A percentile compares a stretch with the other conserved stretches of the same genome.
Conservation (phyloP, 2,797 vertebrate genomes). For the Streptopelia turtur region DNA sequence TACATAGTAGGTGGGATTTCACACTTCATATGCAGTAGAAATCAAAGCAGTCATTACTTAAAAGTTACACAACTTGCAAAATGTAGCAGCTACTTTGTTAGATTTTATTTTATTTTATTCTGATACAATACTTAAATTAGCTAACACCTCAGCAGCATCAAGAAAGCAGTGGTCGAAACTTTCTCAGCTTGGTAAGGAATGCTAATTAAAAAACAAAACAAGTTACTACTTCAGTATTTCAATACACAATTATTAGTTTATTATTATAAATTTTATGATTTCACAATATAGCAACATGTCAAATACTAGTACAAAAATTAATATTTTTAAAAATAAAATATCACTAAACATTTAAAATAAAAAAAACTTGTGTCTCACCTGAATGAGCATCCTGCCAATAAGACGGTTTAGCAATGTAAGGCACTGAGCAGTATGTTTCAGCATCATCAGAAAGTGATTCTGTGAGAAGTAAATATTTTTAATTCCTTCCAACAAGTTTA, state of each 20-base stretch:
- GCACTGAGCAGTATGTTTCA: conserved; percentile 71
- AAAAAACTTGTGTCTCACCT: conserved; percentile 80
- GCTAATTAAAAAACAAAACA: conserved; percentile 79
- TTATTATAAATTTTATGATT: not conserved
- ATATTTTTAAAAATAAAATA: not conserved
- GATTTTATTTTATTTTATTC: conserved; percentile 64
- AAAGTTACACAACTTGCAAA: conserved; percentile 49
- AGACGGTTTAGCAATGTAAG: conserved; percentile 87
- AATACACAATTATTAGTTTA: not conserved
- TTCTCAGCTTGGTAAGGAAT: conserved; percentile 92
- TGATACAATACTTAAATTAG: conserved; percentile 38
- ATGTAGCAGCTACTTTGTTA: not conserved
- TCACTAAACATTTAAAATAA: not conserved
- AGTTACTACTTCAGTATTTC: conserved; percentile 47
- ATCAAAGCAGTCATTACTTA: conserved; percentile 15
- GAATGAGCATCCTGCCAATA: conserved; percentile 85
- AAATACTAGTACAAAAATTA: not conserved
- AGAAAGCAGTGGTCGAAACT: conserved; percentile 68
- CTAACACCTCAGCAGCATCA: conserved; percentile 22
- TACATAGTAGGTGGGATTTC: not conserved
- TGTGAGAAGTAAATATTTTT: not conserved
- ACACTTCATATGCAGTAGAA: not conserved
- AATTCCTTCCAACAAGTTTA: not conserved
- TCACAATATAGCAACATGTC: not conserved
- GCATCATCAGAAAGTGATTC: conserved; percentile 16